These are phyloP conservation scores for Drosophila atroscutellata DNA, from an alignment of 2,888 invertebrate genomes.

Conservation along the genomic window DNA sequence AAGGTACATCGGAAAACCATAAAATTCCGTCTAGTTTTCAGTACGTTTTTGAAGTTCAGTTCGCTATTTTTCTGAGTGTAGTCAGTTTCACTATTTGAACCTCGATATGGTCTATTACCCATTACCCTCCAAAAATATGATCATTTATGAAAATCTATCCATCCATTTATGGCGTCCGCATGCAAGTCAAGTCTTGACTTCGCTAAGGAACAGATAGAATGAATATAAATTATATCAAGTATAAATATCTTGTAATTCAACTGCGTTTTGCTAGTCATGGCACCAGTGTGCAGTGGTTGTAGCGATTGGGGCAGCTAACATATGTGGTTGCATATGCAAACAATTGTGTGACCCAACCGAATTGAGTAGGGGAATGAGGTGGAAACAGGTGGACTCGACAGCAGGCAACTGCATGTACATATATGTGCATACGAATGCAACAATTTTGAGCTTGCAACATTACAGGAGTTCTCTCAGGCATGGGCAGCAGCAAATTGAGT, in stretches of 20 bases:
- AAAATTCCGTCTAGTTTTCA: neutral
- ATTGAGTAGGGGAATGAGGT: neutral
- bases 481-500: constrained; percentile 3
- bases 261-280: neutral
- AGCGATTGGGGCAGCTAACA: neutral
- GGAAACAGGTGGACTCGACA: neutral
- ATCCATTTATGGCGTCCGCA: neutral
- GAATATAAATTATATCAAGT: too few species aligned
- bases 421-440: neutral
- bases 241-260: neutral
- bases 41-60: too few species aligned
- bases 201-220: neutral
- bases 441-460: neutral
- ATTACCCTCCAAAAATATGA: neutral
- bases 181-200: neutral
- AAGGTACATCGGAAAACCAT: too few species aligned
- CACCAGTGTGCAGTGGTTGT: neutral
- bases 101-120: neutral
- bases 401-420: neutral
- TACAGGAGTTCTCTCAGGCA: neutral
- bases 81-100: neutral
- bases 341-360: neutral
- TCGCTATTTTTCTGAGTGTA: too few species aligned
- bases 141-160: neutral
- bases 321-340: constrained; percentile 1